Evolutionary conservation across 2,888 invertebrate genomes (phyloP), one percentile per base, ranked within the genome.

Genomic region (Myopa tessellatipennis): DNA sequence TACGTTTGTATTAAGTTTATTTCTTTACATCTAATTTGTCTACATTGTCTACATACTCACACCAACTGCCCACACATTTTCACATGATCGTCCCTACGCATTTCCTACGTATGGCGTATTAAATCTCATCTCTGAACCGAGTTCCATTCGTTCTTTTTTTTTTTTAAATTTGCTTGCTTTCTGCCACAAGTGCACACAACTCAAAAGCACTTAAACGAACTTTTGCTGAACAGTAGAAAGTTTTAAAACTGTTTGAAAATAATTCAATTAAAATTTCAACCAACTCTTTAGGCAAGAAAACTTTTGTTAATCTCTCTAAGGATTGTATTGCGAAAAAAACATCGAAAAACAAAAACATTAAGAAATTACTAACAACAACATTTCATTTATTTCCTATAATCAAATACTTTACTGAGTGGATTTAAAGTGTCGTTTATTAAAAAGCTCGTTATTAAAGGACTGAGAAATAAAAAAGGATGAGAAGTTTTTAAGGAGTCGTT

Each of bases 251-350:
- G 58, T 60, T 72, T 72, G 52, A 58, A 72, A 60, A 55, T 60
- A 72, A 72, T 72, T 72, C 60, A 58, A 72, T 72, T 72, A 72
- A 72, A 65, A 72, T 72, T 72, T 58, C 5, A n/a, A 72, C 38
- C 12, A 60, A 72, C 60, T 72, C 72, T 40, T 36, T 40, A n/a
- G 36, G 36, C 70, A 70, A 8, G 36, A 18, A 50, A 34, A 10
- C 12, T 69, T 69, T 69, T 68, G 16, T 70, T 55, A 70, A 36
- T 70, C 55, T 70, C 50, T 34, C 26, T 26, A 4, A 16, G n/a
- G 55, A 38, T 16, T n/a, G 16, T 6, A 45, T 45, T 45, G 45
- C 50, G 26, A 52, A 50, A n/a, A 45, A 55, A 55, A 69, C 18
- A 6, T 3, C 38, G 16, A 34, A 10, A 6, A 40, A 40, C 40